Evolutionary conservation across 2,888 invertebrate species (phyloP).

Genomic region (Phanerotoma sp.): DNA sequence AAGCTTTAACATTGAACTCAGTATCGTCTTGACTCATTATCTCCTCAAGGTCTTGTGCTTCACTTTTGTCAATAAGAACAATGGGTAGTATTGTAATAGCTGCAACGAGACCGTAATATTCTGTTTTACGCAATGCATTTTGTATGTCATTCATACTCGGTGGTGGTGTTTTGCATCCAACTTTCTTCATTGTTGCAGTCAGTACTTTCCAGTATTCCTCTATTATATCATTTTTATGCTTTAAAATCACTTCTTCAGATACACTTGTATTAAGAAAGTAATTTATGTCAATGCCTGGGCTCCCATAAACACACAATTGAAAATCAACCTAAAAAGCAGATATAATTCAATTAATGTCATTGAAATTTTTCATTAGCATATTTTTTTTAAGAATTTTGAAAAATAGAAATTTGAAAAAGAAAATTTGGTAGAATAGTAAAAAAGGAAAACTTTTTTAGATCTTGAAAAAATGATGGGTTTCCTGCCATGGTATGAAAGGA

Average conservation of each 20-base stretch:
- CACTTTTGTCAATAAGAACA: constrained; percentile 38
- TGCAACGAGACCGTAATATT: constrained; percentile 37
- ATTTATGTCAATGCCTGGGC: constrained; percentile 57
- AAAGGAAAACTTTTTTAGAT: no score
- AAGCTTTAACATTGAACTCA: constrained; percentile 32
- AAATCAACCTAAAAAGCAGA: constrained; percentile 60
- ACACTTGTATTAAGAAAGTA: constrained; percentile 58
- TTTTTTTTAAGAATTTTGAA: no score
- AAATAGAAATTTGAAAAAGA: no score
- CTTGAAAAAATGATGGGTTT: no score
- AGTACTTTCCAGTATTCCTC: constrained; percentile 41
- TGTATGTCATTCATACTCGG: constrained; percentile 39
- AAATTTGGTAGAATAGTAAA: no score
- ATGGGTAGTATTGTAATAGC: constrained; percentile 41
- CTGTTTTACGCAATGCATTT: constrained; percentile 32
- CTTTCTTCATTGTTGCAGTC: constrained; percentile 38
- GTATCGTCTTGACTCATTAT: constrained; percentile 32
- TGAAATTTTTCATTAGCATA: no score
- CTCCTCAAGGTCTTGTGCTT: constrained; percentile 41
- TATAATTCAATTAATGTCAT: no score
- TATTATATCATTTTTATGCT: constrained; percentile 35
- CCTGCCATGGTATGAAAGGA: no score
- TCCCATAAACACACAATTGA: constrained; percentile 55
- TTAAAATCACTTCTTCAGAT: constrained; percentile 31
- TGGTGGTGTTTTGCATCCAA: constrained; percentile 42